Base-by-base conservation (phyloP, 1,140 invertebrate genomes). In the Mycetomoellerius zeteki region DNA sequence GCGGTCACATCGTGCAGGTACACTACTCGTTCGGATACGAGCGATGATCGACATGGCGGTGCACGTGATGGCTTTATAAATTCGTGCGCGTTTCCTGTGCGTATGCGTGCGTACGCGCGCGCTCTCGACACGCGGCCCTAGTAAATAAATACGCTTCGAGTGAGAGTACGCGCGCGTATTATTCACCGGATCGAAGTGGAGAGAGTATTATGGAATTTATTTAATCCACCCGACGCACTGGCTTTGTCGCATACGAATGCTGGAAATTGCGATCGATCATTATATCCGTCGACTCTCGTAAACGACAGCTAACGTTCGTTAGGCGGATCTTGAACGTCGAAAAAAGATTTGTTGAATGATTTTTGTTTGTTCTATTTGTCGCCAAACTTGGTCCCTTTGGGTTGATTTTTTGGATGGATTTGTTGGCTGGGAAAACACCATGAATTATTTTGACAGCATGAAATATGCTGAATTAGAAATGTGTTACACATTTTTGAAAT, bases 161-260 rank as follows among this genome's bases (percentile, higher is more conserved):
- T 81, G 77, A 86, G 69, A 69, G 81, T 85, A 76, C 89, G 89
- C 85, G 88, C 88, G 80, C 90, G 86, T 91, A 93, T 92, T 92
- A 93, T 92, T 88, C 86, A 92, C 86, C 91, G 88, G 89, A 89
- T 92, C 92, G 92, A 90, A 92, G 91, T 92, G 93, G 90, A 92
- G 90, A 93, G 90, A 93, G 93, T 93, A 94, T 94, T 94, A 94
- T 94, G 93, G 93, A 94, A 94, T 94, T 94, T 94, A 93, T 94
- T 94, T 94, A 94, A 94, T 94, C 93, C 93, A 94, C 93, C 92
- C 92, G 90, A 89, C 89, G 89, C 92, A 92, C 89, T 93, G 93
- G 91, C 92, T 93, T 94, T 94, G 91, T 94, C 92, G 91, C 92
- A 90, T 92, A 92, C 91, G 92, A 93, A 93, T 92, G 90, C 91